Percentiles rank a stretch among this genome's conserved stretches.
Evolutionary conservation across 2,113 vertebrate genomes (phyloP).

Genomic region (Chlorodrepanis virens): DNA sequence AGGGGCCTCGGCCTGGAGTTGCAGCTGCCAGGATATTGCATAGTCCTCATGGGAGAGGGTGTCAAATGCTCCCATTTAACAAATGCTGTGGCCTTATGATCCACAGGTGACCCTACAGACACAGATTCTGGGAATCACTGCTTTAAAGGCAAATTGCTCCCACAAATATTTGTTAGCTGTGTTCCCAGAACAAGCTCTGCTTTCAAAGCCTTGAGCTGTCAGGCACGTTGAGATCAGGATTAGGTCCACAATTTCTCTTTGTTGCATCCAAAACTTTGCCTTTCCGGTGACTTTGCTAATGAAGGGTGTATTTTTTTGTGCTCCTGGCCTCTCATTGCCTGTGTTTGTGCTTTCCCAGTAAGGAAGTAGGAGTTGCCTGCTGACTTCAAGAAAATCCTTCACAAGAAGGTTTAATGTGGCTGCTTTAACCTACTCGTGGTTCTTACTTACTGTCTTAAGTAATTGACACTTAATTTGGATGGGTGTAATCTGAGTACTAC

Average conservation of each 20-base stretch:
- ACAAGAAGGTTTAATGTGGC: background rate
- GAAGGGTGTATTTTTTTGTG: background rate
- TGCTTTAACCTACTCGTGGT: background rate
- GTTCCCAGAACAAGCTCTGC: background rate
- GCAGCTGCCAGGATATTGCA: background rate
- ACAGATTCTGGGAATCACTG: background rate
- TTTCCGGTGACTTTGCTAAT: background rate
- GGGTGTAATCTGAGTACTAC: background rate
- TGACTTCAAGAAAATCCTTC: background rate
- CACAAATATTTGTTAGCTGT: background rate
- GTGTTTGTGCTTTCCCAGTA: background rate
- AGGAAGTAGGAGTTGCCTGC: background rate
- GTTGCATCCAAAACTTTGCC: background rate
- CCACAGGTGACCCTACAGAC: background rate
- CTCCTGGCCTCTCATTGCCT: background rate
- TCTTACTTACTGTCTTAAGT: background rate
- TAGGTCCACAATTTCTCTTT: background rate
- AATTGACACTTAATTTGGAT: background rate
- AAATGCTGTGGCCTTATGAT: background rate
- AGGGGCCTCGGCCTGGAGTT: background rate
- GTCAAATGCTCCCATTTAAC: background rate
- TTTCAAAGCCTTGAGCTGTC: background rate
- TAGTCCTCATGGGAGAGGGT: fast-evolving
- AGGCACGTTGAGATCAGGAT: background rate
- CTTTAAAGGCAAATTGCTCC: background rate